Conservation (phyloP, 1,140 invertebrate genomes). For the Bilobella aurantiaca region DNA sequence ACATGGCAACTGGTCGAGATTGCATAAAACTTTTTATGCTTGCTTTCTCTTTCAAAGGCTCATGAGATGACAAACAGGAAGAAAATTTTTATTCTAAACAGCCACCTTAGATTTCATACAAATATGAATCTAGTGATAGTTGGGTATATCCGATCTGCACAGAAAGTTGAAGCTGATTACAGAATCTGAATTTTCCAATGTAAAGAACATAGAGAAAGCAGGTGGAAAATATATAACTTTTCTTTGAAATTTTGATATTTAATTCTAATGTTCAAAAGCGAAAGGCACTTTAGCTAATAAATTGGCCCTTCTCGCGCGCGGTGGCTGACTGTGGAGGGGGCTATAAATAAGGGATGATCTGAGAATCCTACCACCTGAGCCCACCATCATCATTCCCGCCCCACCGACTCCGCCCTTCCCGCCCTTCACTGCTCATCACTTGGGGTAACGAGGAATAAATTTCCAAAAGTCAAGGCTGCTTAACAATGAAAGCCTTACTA, state of each 20-base stretch:
- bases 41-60: constrained; percentile 8
- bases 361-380: constrained; percentile 17
- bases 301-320: not conserved
- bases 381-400: too few relatives aligned
- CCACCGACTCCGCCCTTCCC: not conserved
- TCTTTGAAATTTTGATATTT: too few relatives aligned
- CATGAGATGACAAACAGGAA: not conserved
- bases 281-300: not conserved
- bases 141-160: too few relatives aligned
- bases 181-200: too few relatives aligned
- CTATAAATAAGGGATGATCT: constrained; percentile 16
- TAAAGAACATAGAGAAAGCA: too few relatives aligned
- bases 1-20: too few relatives aligned
- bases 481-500: not conserved
- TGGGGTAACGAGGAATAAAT: constrained; percentile 26
- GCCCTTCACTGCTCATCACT: not conserved
- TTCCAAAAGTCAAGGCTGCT: not conserved
- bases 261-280: too few relatives aligned
- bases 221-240: too few relatives aligned
- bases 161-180: too few relatives aligned
- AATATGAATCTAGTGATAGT: too few relatives aligned
- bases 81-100: not conserved
- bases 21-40: not conserved
- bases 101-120: too few relatives aligned
- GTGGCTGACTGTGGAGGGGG: not conserved